Percentiles rank a stretch among this genome's conserved stretches.
Evolutionary conservation across 1,140 invertebrate species (phyloP).

Genomic region (Cotesia typhae): DNA sequence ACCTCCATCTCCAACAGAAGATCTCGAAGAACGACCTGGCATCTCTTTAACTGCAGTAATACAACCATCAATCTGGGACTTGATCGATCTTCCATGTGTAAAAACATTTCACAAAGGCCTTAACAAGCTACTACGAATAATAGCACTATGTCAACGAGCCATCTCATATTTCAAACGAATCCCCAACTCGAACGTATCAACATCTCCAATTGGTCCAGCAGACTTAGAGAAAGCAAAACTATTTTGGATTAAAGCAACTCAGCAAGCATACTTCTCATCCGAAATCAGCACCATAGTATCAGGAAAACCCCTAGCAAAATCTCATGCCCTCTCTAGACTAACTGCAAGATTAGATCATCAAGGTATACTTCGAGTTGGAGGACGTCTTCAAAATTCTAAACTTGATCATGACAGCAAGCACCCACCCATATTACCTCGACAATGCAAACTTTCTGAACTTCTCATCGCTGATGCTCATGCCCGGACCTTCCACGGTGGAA

Average conservation of each 20-base stretch:
- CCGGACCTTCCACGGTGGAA: no score
- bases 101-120: no score
- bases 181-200: neutral
- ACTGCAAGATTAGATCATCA: conserved; percentile 16
- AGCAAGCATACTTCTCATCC: no score
- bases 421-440: no score
- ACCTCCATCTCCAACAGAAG: neutral
- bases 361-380: no score
- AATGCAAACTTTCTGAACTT: no score
- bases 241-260: conserved; percentile 13
- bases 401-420: no score
- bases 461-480: no score
- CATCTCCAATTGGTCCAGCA: neutral
- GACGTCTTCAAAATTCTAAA: no score
- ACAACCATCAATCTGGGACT: no score
- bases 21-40: neutral
- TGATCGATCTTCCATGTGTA: no score
- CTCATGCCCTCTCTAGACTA: neutral
- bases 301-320: neutral
- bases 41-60: neutral
- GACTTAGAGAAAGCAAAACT: neutral
- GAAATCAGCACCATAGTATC: neutral
- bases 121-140: conserved; percentile 11
- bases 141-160: neutral
- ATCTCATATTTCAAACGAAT: neutral